phyloP scores from a whole-genome alignment of 2,113 vertebrate genomes.

The Microcebus jonahi region DNA sequence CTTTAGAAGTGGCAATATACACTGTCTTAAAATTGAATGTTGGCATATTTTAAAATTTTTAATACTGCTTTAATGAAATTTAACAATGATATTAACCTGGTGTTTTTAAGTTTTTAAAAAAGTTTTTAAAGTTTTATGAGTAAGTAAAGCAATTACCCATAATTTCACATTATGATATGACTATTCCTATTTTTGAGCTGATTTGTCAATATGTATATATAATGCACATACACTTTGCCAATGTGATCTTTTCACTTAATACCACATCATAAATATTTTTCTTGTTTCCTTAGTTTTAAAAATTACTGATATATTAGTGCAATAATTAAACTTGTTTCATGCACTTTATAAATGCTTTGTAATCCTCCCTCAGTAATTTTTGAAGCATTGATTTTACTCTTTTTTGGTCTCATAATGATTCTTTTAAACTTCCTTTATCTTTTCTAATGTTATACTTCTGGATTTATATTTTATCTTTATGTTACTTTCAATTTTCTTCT shows the following conservation, averaged over 20 bases:
- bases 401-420: neutral
- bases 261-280: neutral
- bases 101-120: neutral
- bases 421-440: neutral
- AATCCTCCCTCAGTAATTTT: neutral
- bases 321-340: neutral
- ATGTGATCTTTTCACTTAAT: neutral
- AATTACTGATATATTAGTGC: neutral
- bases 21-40: conserved; percentile 46
- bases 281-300: neutral
- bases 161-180: neutral
- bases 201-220: neutral
- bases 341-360: neutral
- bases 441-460: neutral
- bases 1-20: conserved; percentile 40
- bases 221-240: neutral
- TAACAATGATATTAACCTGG: neutral
- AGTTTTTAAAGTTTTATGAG: neutral
- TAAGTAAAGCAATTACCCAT: neutral
- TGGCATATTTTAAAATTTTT: neutral
- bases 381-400: neutral
- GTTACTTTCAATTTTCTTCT: neutral
- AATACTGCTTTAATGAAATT: neutral
- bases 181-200: neutral
- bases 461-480: neutral